Evolutionary conservation across 2,888 invertebrate genomes (phyloP).

Genomic region (Heliconius sara): DNA sequence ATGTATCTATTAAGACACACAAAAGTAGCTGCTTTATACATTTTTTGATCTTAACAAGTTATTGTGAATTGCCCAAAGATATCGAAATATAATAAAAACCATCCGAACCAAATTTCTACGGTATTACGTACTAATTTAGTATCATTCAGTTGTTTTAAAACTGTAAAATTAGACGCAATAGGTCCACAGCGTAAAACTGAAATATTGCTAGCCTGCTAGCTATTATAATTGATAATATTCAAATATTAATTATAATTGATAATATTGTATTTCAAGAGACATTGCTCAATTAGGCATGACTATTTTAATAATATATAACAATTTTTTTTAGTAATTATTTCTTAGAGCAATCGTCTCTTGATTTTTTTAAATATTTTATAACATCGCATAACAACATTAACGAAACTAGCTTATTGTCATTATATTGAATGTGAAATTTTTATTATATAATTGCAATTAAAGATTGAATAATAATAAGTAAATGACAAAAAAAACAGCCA

Average conservation of each 20-base stretch:
- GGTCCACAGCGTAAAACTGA: slow-evolving; percentile 31
- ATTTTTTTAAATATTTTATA: slow-evolving; percentile 28
- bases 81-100: neutral
- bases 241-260: no score
- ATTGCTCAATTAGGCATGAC: slow-evolving; percentile 2
- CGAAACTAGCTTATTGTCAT: slow-evolving; percentile 61
- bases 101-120: slow-evolving; percentile 14
- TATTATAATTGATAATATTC: no score
- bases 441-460: neutral
- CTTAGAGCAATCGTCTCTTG: neutral
- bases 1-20: no score
- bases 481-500: neutral
- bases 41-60: no score
- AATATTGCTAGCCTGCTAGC: slow-evolving; percentile 25
- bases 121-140: slow-evolving; percentile 4
- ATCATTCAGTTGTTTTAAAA: slow-evolving; percentile 9
- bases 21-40: no score
- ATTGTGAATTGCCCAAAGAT: no score
- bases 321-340: neutral
- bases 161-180: slow-evolving; percentile 14
- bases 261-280: slow-evolving; percentile 7
- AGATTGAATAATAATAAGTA: neutral
- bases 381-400: slow-evolving; percentile 45
- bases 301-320: neutral
- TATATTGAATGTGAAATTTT: slow-evolving; percentile 51